Evolutionary conservation across 2,888 invertebrate genomes (phyloP).

Genomic region (Drosophila algonquin): DNA sequence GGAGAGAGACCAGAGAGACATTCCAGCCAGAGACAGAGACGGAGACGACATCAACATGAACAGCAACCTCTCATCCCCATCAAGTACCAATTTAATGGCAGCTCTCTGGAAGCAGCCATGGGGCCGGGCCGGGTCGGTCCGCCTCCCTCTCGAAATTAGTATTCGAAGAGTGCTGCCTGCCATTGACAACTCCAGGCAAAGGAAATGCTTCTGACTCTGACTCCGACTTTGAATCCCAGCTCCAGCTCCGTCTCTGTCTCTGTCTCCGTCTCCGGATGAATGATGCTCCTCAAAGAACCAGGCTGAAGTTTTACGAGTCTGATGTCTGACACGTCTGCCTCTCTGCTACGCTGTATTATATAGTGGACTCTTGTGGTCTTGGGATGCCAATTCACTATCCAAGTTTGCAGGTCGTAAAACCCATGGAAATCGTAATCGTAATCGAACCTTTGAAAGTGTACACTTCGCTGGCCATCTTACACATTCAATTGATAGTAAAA

Average conservation of each 20-base stretch:
- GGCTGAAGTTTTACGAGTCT: constrained; percentile 6
- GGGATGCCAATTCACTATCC: constrained; percentile 4
- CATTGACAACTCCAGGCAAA: constrained; percentile 17
- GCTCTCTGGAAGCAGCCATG: constrained; percentile 30
- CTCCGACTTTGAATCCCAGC: not conserved
- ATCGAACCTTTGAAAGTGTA: too few relatives aligned
- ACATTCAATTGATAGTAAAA: too few relatives aligned
- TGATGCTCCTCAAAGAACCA: constrained; percentile 30
- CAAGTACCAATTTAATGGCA: constrained; percentile 82
- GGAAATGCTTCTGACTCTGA: constrained; percentile 16
- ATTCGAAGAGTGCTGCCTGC: constrained; percentile 48
- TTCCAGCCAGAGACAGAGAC: constrained; percentile 14
- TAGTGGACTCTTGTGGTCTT: constrained; percentile 15
- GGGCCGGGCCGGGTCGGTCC: not conserved
- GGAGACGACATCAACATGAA: constrained; percentile 23
- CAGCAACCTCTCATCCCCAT: constrained; percentile 54
- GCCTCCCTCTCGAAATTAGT: constrained; percentile 50
- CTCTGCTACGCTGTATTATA: constrained; percentile 1
- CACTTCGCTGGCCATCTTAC: too few relatives aligned
- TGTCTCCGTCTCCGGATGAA: constrained; percentile 33
- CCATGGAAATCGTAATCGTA: constrained; percentile 3
- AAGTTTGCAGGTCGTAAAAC: constrained; percentile 27
- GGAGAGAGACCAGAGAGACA: constrained; percentile 7
- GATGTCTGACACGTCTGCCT: constrained; percentile 32
- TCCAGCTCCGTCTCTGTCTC: not conserved